Base-by-base conservation (phyloP, 2,888 invertebrate species). In the Callyntrura sp. region DNA sequence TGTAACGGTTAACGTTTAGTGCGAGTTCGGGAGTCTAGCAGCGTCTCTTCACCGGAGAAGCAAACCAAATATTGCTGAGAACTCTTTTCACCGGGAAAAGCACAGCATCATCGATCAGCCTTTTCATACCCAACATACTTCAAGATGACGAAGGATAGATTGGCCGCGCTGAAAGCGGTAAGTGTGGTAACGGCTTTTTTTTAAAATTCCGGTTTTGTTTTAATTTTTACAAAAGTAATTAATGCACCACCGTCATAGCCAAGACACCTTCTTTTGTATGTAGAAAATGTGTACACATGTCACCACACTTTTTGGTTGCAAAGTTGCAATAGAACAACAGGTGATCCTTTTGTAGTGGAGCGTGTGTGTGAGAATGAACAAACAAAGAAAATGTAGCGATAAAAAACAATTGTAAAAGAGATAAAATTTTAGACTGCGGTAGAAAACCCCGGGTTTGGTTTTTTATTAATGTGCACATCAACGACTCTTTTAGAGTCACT, bases 141-240 rank as follows among this genome's bases (percentile, higher is more conserved):
- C 95, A 96, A 94, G 95, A 98, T 98, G 98, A 98, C 98, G 96
- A 98, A 98, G 97, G 98, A 98, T 96, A 98, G 98, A 97, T 97
- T 98, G 96, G 98, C 98, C 96, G 98, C 98, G 95, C 96, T 98
- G 94, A 98, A 98, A 96, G 98, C 98, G 96, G 98, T 97, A 96
- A 96, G 97, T 35, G 35, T n/a, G n/a, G n/a, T n/a, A n/a, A 35
- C 35, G n/a, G n/a, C n/a, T n/a, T n/a, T n/a, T n/a, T n/a, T n/a
- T n/a, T n/a, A n/a, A n/a, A n/a, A n/a, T n/a, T n/a, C n/a, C n/a
- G n/a, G n/a, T 35, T 35, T 35, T 35, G 35, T 35, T 35, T 35
- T 35, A 35, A 35, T 35, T 35, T 35, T 35, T 4, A n/a, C n/a
- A n/a, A n/a, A n/a, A n/a, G n/a, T n/a, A n/a, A n/a, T n/a, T n/a